Conservation (phyloP, 2,113 vertebrate genomes). For the Copsychus sechellarum region DNA sequence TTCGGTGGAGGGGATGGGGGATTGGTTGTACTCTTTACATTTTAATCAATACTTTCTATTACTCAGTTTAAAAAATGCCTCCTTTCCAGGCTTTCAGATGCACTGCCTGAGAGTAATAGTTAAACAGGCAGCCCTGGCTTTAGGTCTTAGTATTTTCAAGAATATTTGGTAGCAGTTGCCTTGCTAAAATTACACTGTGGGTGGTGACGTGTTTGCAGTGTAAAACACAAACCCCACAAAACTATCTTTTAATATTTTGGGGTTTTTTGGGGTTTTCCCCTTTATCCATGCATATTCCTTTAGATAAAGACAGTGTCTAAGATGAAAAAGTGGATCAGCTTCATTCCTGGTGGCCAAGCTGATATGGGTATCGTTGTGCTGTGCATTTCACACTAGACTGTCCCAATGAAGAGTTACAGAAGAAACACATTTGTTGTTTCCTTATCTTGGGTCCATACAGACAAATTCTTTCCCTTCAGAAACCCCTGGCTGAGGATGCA, state of each 20-base stretch:
- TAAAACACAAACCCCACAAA: neutral
- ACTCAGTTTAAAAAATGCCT: neutral
- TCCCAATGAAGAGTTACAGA: neutral
- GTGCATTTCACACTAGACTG: neutral
- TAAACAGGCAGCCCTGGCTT: neutral
- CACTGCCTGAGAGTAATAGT: neutral
- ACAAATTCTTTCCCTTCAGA: neutral
- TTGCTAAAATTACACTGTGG: neutral
- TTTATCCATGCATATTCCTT: neutral
- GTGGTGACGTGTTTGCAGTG: neutral
- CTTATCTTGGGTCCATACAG: neutral
- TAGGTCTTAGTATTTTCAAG: slow-evolving; percentile 18
- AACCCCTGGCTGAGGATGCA: neutral
- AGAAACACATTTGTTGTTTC: neutral
- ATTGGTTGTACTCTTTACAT: neutral
- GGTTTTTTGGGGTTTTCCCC: neutral
- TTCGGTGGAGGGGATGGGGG: no score
- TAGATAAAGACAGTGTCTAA: neutral
- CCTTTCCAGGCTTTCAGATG: neutral
- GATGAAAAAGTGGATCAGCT: neutral
- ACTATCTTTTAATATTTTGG: neutral
- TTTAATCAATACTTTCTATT: neutral
- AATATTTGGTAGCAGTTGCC: neutral
- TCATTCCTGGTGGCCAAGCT: neutral
- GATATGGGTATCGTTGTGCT: neutral